phyloP scores from a whole-genome alignment of 2,888 invertebrate species.

The Drosophila nr. medialis region DNA sequence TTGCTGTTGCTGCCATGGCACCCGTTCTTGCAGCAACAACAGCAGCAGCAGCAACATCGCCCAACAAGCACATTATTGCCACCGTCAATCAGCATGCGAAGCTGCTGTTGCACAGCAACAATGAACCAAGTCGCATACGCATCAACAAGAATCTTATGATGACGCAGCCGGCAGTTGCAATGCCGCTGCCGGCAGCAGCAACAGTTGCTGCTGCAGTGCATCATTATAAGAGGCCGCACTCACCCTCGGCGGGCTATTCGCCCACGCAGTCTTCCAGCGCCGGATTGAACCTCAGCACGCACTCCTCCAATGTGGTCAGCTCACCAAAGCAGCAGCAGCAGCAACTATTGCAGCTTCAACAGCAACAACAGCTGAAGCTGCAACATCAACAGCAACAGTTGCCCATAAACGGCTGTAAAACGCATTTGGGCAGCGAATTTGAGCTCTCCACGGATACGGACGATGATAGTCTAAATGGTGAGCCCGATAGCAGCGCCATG shows the following conservation, averaged over 20 bases:
- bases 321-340: conserved; percentile 52
- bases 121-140: conserved; percentile 82
- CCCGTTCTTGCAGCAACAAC: conserved; percentile 43
- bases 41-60: conserved; percentile 34
- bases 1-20: conserved; percentile 34
- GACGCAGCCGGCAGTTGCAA: conserved; percentile 47
- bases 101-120: conserved; percentile 76
- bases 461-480: conserved; percentile 86
- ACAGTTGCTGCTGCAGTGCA: conserved; percentile 53
- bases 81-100: conserved; percentile 84
- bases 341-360: conserved; percentile 43
- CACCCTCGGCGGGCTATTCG: conserved; percentile 61
- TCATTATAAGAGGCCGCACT: conserved; percentile 61
- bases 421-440: conserved; percentile 86
- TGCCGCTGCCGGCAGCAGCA: conserved; percentile 42
- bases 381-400: conserved; percentile 28
- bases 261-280: conserved; percentile 81
- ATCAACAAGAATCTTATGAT: conserved; percentile 83
- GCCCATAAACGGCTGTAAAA: conserved; percentile 17
- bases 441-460: conserved; percentile 91
- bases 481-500: conserved; percentile 84
- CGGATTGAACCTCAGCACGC: conserved; percentile 74
- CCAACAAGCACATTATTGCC: conserved; percentile 76
- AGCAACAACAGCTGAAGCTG: conserved; percentile 24
- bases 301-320: conserved; percentile 82